Conservation (phyloP, 2,888 invertebrate genomes). For the Nemoura dubitans region DNA sequence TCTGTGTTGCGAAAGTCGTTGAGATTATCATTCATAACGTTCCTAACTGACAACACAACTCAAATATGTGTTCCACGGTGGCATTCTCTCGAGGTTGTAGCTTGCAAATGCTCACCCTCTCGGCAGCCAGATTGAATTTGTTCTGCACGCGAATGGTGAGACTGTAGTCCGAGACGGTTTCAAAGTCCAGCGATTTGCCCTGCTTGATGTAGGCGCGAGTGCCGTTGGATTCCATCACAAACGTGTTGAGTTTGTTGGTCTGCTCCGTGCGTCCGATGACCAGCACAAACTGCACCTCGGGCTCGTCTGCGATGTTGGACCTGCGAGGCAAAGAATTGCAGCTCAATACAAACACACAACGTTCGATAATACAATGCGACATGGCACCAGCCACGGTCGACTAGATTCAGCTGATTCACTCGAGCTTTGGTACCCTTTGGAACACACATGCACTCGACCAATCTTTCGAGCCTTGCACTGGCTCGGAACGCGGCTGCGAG, state of each 20-base stretch:
- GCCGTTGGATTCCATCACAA: slow-evolving; percentile 62
- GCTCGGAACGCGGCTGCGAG: no score
- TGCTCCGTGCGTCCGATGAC: slow-evolving; percentile 85
- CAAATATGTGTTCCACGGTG: neutral
- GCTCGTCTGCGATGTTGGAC: slow-evolving; percentile 79
- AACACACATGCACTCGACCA: no score
- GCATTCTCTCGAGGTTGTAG: neutral
- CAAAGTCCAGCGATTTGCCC: slow-evolving; percentile 82
- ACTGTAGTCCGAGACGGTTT: slow-evolving; percentile 83
- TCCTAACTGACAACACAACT: no score
- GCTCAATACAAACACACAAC: no score
- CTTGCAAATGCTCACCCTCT: slow-evolving; percentile 61
- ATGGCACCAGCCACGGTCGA: no score
- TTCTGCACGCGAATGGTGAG: slow-evolving; percentile 85
- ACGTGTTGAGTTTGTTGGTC: slow-evolving; percentile 84
- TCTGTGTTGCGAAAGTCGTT: no score
- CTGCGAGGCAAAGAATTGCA: no score
- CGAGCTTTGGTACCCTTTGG: no score
- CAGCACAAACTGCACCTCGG: slow-evolving; percentile 80
- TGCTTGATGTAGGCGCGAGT: slow-evolving; percentile 79
- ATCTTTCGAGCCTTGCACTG: no score
- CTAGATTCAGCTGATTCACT: no score
- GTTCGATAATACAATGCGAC: no score
- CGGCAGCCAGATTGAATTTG: slow-evolving; percentile 80
- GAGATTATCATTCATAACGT: no score